Base-by-base conservation (phyloP, 2,888 invertebrate species). In the Ceraclea dissimilis region DNA sequence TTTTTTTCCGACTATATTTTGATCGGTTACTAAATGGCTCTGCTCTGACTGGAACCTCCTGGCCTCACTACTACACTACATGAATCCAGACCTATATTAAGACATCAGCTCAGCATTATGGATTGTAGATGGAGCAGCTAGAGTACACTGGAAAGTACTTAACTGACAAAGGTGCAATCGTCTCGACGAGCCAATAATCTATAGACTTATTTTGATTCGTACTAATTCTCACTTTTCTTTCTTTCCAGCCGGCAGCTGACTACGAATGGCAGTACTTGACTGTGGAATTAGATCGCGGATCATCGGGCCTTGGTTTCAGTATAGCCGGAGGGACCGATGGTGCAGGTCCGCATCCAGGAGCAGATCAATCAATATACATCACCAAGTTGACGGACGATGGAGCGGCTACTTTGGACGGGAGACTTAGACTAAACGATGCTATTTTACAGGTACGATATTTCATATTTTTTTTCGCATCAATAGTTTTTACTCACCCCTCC, bases 321-420 rank as follows among this genome's bases (percentile, higher is more conserved):
- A 99, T 99, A 79, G 97, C 98, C 63, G 98, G 98, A 54, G 98
- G 97, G 63, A 87, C 85, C 43, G 97, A 97, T 75, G 90, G 90
- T 64, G 94, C 93, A 63, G 46, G 57, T 1, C 53, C 56, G 75
- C 90, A 89, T 64, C 94, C 93, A 63, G 16, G 49, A 21, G 52
- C 51, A 2, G 93, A 93, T 71, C 88, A 93, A 63, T 89, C 93
- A 71, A 95, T 99, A 75, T 97, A 93, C 80, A 93, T 98, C 74
- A 97, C 97, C 58, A 93, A 97, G 75, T 82, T 97, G 68, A 96
- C 97, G 68, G 84, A 88, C 6, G 90, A 92, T 49, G 97, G 98
- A 31, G 95, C 96, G 13, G 97, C 98, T 26, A 88, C 91, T 62
- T 84, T 84, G 62, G 77, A 77, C 60, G 95, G 95, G 46, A 83